A percentile compares a stretch with the other conserved stretches of the same genome.
Evolutionary conservation across 2,888 invertebrate genomes (phyloP).

Genomic region (Ochlodes sylvanus): DNA sequence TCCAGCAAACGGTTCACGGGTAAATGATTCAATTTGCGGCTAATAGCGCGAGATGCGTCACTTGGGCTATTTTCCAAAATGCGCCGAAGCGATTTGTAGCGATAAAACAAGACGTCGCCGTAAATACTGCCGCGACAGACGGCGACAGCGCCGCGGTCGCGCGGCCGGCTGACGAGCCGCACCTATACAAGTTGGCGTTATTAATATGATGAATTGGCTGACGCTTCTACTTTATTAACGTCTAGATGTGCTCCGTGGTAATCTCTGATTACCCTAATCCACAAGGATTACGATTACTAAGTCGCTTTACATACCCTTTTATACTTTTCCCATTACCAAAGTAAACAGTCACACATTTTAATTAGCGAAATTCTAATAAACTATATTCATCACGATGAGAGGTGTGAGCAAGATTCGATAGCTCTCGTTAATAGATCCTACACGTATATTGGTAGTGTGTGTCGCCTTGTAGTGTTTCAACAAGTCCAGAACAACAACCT

Average conservation of each 20-base stretch:
- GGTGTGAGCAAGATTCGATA: too few species aligned
- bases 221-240: conserved; percentile 3
- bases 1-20: conserved; percentile 18
- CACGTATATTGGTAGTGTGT: too few species aligned
- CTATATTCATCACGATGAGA: too few species aligned
- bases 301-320: too few species aligned
- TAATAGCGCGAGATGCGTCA: conserved; percentile 33
- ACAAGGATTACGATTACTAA: background rate
- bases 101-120: conserved; percentile 33
- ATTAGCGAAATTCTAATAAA: too few species aligned
- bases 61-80: conserved; percentile 36
- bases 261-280: background rate
- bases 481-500: too few species aligned
- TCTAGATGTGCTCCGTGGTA: background rate
- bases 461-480: too few species aligned
- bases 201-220: conserved; percentile 27
- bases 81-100: conserved; percentile 37
- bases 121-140: conserved; percentile 30
- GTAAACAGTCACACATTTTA: too few species aligned
- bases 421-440: too few species aligned
- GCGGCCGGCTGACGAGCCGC: too few species aligned
- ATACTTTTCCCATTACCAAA: too few species aligned
- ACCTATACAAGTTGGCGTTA: conserved; percentile 15
- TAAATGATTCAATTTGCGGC: conserved; percentile 30
- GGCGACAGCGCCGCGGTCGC: conserved; percentile 18